Evolutionary conservation across 2,797 vertebrate genomes (phyloP), one percentile per base, ranked within the genome.

Genomic region (Gymnoscopelus microlampas): DNA sequence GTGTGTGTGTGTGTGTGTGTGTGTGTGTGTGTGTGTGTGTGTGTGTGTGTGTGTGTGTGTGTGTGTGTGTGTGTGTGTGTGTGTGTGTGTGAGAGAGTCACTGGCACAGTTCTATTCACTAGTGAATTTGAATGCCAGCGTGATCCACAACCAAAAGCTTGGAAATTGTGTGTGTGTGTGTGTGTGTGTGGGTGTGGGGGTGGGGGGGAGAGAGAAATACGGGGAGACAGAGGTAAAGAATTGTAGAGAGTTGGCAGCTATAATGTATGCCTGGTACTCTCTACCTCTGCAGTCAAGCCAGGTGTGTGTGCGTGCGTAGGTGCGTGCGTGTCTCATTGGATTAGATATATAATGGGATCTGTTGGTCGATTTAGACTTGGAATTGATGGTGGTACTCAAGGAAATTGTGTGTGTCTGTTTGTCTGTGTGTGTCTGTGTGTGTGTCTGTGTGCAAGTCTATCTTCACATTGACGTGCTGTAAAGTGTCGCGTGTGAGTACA

Each of bases 51-150:
- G 48, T 71, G 65, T 29, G 39, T 59, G 6, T 53, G 60, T 53
- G 50, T 48, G 63, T 63, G 49, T 35, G 53, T 19, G 59, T 47
- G 59, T 23, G 58, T 15, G 5, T 48, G 60, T 53, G 49, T 35
- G 63, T 59, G 48, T 59, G 49, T 66, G 54, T 60, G 48, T 71
- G 65, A 23, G 39, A 56, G 84, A 35, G 62, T 84, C 67, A 59
- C 80, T 87, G 82, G 79, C 79, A 60, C 77, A 71, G 59, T 80
- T 70, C 84, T 74, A 78, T 81, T 78, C 39, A 62, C 35, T 73
- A 76, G 73, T 88, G 67, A 89, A 88, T 88, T 81, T 66, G 63
- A 79, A 81, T 62, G 67, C 67, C 78, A 84, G 74, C 81, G 71
- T 81, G 76, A 79, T 76, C 73, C 59, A 59, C 66, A 39, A 80